Conservation (phyloP, 2,113 vertebrate species). For the Tyrannus savana region DNA sequence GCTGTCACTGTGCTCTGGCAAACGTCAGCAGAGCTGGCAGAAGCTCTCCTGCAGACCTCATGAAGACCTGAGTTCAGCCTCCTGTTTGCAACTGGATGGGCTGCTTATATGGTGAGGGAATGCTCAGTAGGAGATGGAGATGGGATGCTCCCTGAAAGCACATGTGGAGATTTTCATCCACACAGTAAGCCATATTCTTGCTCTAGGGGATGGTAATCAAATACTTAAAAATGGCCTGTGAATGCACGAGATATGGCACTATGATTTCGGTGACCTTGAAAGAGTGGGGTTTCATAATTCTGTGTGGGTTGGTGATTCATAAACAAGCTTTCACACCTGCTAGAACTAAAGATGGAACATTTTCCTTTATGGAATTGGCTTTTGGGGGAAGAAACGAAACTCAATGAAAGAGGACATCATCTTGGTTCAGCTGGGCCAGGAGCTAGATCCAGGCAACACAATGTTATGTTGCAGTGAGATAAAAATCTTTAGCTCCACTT, state of each 20-base stretch:
- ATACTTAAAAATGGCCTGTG: neutral
- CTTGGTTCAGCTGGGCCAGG: neutral
- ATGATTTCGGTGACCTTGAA: neutral
- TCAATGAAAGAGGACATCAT: neutral
- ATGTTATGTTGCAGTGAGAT: rapidly evolving
- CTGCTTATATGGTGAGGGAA: rapidly evolving
- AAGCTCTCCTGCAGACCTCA: neutral
- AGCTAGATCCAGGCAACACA: neutral
- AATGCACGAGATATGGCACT: neutral
- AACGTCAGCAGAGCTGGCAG: neutral
- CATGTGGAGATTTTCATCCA: neutral
- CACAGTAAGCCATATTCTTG: rapidly evolving
- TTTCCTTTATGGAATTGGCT: neutral
- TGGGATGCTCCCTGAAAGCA: neutral
- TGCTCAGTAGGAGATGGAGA: neutral
- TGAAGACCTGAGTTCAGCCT: neutral
- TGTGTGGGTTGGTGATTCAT: neutral
- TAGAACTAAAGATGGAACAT: neutral
- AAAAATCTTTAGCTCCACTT: neutral
- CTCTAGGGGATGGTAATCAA: neutral
- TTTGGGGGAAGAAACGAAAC: neutral
- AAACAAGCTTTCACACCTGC: neutral
- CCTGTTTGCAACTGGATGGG: neutral
- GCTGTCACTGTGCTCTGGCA: neutral
- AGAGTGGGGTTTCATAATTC: neutral